Conservation (phyloP, 2,113 vertebrate genomes). For the Dasypus novemcinctus region DNA sequence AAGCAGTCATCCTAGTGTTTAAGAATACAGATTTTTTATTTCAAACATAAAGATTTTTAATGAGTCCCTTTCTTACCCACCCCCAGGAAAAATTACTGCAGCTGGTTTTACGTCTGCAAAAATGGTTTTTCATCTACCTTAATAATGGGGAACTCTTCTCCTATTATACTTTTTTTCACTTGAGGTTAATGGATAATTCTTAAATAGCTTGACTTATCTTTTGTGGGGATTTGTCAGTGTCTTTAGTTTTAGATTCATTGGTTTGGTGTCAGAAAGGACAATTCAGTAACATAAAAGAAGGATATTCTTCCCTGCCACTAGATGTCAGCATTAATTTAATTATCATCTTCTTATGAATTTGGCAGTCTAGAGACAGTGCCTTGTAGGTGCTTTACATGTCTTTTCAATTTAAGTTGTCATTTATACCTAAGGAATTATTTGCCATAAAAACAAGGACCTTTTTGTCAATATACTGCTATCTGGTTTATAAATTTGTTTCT, state of each 20-base stretch:
- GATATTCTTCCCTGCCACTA: constrained; percentile 68
- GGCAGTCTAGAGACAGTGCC: neutral
- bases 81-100: neutral
- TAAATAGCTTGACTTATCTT: constrained; percentile 3
- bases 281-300: constrained; percentile 31
- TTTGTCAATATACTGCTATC: neutral
- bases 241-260: constrained; percentile 23
- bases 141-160: neutral
- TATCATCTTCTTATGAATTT: neutral
- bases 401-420: constrained; percentile 24
- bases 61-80: neutral
- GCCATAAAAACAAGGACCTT: neutral
- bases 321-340: constrained; percentile 74
- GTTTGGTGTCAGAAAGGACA: neutral
- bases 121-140: neutral
- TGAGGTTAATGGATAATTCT: constrained; percentile 31
- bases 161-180: neutral
- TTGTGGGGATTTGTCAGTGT: neutral
- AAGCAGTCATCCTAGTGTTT: constrained; percentile 2
- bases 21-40: neutral
- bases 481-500: neutral
- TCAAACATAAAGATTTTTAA: neutral
- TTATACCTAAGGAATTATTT: constrained; percentile 24
- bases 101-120: neutral
- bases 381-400: neutral